A percentile compares a stretch with the other conserved stretches of the same genome.
Evolutionary conservation across 2,113 vertebrate genomes (phyloP).

Genomic region (Thinocorus orbignyianus): DNA sequence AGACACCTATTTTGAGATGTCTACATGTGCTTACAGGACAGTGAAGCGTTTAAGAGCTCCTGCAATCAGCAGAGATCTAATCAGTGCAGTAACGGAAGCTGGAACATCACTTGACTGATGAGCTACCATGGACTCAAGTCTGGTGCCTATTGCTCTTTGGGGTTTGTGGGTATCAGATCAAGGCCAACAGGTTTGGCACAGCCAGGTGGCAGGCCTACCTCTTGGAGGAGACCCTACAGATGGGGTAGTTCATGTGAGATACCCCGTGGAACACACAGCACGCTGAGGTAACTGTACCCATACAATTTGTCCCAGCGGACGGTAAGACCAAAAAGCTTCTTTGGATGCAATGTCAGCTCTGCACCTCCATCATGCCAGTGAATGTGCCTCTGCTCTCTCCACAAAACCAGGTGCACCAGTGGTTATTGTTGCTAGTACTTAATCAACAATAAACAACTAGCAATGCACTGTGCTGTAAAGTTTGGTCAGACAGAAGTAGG

Average conservation of each 20-base stretch:
- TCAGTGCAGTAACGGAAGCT: neutral
- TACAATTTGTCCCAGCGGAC: neutral
- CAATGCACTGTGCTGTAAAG: neutral
- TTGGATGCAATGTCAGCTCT: neutral
- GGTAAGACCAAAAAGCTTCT: neutral
- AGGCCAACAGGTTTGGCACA: neutral
- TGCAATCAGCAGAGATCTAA: neutral
- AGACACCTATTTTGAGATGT: neutral
- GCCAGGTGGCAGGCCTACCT: neutral
- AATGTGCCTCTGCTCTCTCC: neutral
- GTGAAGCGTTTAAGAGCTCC: neutral
- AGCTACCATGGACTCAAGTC: neutral
- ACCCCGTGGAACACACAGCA: neutral
- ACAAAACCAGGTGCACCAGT: neutral
- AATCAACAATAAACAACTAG: neutral
- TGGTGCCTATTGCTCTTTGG: neutral
- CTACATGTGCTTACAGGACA: neutral
- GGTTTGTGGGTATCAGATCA: neutral
- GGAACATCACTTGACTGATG: neutral
- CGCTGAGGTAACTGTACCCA: rapidly evolving
- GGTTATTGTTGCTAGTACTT: neutral
- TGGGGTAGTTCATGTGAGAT: rapidly evolving
- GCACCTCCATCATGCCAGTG: no score
- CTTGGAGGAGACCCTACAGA: no score
- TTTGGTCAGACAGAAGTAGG: neutral